Evolutionary conservation across 2,888 invertebrate genomes (phyloP).

Genomic region (Stegophylla sp.): DNA sequence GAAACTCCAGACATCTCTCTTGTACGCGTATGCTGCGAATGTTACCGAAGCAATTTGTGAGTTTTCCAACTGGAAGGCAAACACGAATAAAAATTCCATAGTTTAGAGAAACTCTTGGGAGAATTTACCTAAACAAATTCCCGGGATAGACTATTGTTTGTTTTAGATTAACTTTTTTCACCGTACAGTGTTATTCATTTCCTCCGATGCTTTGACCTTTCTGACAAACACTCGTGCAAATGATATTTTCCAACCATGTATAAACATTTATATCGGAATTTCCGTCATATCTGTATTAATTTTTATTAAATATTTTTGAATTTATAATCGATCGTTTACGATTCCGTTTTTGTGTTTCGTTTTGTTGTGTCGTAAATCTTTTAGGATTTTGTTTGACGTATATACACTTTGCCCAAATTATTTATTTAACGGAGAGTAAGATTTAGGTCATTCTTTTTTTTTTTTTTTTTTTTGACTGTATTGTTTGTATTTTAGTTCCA

Average conservation of each 20-base stretch:
- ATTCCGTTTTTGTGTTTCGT: too few species aligned
- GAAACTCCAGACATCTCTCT: not conserved
- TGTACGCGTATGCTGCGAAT: not conserved
- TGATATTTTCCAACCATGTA: conserved; percentile 5
- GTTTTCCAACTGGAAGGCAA: not conserved
- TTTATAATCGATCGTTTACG: too few species aligned
- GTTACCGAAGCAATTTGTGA: not conserved
- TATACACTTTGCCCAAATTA: too few species aligned
- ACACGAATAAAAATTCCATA: conserved; percentile 40
- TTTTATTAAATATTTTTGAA: too few species aligned
- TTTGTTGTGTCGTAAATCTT: too few species aligned
- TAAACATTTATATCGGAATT: too few species aligned
- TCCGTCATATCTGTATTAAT: too few species aligned
- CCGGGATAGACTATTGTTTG: not conserved
- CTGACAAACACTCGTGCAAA: conserved; percentile 13
- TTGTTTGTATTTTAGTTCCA: too few species aligned
- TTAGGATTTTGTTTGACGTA: too few species aligned
- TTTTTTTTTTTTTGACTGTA: too few species aligned
- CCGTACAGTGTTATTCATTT: not conserved
- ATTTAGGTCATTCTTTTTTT: too few species aligned
- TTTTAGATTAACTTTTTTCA: conserved; percentile 31
- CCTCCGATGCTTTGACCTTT: not conserved
- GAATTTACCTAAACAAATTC: conserved; percentile 51
- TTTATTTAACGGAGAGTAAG: too few species aligned
- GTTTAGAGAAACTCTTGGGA: not conserved